A percentile compares a stretch with the other conserved stretches of the same genome.
These are phyloP conservation scores for Hyalella azteca DNA, from an alignment of 2,888 invertebrate genomes.

Conservation along the genomic window DNA sequence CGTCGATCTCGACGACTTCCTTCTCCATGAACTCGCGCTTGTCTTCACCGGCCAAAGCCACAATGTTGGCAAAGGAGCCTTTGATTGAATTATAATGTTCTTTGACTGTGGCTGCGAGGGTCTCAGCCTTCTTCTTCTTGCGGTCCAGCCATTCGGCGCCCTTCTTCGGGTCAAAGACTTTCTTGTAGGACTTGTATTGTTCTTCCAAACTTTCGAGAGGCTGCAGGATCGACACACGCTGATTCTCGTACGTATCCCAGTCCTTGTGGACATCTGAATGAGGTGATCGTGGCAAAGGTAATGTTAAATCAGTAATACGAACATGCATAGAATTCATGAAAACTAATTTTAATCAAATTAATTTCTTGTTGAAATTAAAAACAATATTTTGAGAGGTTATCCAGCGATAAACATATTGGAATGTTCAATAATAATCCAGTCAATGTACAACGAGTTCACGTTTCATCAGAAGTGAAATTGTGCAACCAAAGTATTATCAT, in stretches of 20 bases:
- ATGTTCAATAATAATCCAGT: no score
- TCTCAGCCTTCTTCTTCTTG: conserved; percentile 58
- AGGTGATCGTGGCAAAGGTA: no score
- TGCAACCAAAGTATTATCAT: no score
- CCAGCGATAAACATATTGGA: no score
- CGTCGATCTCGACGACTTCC: conserved; percentile 57
- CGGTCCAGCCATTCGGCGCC: conserved; percentile 57
- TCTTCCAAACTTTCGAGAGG: conserved; percentile 54
- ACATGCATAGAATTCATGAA: no score
- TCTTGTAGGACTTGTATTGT: conserved; percentile 57
- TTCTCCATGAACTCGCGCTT: conserved; percentile 58
- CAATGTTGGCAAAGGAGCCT: conserved; percentile 49
- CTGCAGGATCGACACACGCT: conserved; percentile 48
- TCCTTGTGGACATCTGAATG: conserved; percentile 51
- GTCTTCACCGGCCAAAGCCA: conserved; percentile 55
- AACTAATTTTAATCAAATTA: no score
- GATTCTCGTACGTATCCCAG: conserved; percentile 55
- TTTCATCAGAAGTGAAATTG: no score
- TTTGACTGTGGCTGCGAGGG: conserved; percentile 43
- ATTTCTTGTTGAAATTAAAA: no score
- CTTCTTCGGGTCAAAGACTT: conserved; percentile 57
- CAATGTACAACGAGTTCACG: no score
- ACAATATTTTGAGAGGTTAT: no score
- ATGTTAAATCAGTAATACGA: no score
- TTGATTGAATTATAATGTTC: conserved; percentile 51